Evolutionary conservation across 2,113 vertebrate genomes (phyloP), one percentile per base, ranked within the genome.

Genomic region (Dromaius novaehollandiae): DNA sequence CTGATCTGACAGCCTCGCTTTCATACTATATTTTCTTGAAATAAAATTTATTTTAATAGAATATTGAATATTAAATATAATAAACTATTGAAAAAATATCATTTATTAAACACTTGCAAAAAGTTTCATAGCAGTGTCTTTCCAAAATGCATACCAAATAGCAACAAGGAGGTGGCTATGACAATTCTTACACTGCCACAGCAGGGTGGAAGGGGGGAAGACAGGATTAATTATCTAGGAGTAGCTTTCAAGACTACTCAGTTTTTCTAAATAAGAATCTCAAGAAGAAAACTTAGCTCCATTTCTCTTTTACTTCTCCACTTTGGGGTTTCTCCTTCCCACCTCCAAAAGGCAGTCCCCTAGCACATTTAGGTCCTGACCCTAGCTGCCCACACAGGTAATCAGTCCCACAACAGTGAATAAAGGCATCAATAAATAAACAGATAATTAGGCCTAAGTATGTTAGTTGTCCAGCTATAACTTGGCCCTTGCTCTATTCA

Each of bases 381-480:
- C 38, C 28, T 68, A 64, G 8, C 12, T 68, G 13, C 53, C 32
- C 1, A 0, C 18, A 46, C 5, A 26, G 25, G 48, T 50, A 87
- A 78, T 38, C 81, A 88, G 42, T 71, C 53, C 56, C n/a, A n/a
- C 50, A 32, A 36, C 2, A 81, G 55, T 66, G 70, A 42, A 53
- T 82, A 77, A 70, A 88, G 65, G 32, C n/a, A 73, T 30, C n/a
- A 89, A 85, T 74, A 79, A 73, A 87, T 85, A 87, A 87, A 88
- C 4, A 89, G 60, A 82, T 68, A 65, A 81, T 87, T 69, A 80
- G 40, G 66, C 13, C 40, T 46, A 77, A 85, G 13, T 58, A 80
- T 91, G 89, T 87, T 79, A 84, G 74, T 8, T 15, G 86, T 82
- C 48, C 56, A 46, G 0, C 75, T 88, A 56, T 74, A 42, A 58